A percentile compares a stretch with the other conserved stretches of the same genome.
phyloP scores from a whole-genome alignment of 2,113 vertebrate genomes.

The Romanogobio albipinnatus region DNA sequence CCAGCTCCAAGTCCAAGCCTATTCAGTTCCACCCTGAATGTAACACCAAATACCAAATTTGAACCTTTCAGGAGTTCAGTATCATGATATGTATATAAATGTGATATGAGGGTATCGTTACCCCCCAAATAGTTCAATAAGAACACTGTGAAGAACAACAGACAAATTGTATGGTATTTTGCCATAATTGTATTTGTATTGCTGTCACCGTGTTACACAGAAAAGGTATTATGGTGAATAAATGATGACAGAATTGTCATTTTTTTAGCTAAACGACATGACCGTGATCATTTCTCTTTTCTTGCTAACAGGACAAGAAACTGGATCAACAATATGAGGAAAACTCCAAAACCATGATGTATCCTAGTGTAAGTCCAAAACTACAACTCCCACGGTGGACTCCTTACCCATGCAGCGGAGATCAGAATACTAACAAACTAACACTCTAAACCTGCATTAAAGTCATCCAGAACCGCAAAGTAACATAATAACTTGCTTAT shows the following conservation, averaged over 20 bases:
- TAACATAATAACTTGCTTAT: slow-evolving; percentile 27
- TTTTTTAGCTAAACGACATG: neutral
- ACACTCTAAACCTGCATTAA: slow-evolving; percentile 11
- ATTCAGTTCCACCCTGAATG: too few relatives aligned
- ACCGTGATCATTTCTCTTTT: neutral
- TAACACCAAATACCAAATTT: too few relatives aligned
- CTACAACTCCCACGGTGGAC: neutral
- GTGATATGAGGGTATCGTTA: too few relatives aligned
- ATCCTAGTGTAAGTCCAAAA: slow-evolving; percentile 86
- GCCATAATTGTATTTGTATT: neutral
- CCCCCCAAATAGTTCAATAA: too few relatives aligned
- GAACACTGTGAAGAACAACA: neutral
- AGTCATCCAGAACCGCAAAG: slow-evolving; percentile 7
- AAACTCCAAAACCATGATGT: slow-evolving; percentile 83
- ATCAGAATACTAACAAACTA: slow-evolving; percentile 26
- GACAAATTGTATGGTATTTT: neutral
- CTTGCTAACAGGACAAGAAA: slow-evolving; percentile 86
- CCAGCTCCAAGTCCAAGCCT: too few relatives aligned
- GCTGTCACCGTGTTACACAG: neutral
- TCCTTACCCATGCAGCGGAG: neutral
- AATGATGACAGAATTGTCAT: neutral
- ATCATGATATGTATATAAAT: too few relatives aligned
- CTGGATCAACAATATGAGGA: slow-evolving; percentile 93
- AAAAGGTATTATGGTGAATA: neutral
- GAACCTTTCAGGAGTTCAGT: too few relatives aligned